These are phyloP conservation scores for Cryptotermes secundus DNA, from an alignment of 1,140 invertebrate species.

Conservation along the genomic window DNA sequence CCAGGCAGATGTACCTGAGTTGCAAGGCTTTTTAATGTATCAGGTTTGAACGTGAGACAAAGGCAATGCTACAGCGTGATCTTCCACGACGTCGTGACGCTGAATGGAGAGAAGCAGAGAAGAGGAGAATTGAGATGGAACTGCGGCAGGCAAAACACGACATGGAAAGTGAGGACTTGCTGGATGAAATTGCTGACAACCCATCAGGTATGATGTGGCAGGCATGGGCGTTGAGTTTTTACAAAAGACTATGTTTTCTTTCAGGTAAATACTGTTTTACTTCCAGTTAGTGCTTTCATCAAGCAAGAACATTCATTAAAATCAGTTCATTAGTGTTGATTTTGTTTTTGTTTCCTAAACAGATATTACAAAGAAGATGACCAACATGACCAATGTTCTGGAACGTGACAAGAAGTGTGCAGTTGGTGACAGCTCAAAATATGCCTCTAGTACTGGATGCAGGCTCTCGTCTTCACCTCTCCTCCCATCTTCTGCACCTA, in stretches of 20 bases:
- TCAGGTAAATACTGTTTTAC: not conserved
- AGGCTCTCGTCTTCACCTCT: not conserved
- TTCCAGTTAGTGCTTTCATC: not conserved
- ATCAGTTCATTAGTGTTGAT: not conserved
- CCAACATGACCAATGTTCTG: conserved; percentile 30
- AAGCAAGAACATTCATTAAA: too few relatives aligned
- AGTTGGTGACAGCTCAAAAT: not conserved
- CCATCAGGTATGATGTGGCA: conserved; percentile 42
- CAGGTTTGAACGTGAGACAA: conserved; percentile 68
- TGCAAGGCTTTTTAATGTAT: not conserved
- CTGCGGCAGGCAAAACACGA: conserved; percentile 63
- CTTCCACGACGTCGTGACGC: conserved; percentile 48
- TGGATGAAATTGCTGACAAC: conserved; percentile 57
- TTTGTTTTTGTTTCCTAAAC: conserved; percentile 15
- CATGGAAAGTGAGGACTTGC: conserved; percentile 62
- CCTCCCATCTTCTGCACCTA: not conserved
- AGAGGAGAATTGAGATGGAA: conserved; percentile 57
- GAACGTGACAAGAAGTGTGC: conserved; percentile 25
- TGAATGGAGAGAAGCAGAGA: conserved; percentile 41
- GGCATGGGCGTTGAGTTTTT: not conserved
- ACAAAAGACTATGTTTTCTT: not conserved
- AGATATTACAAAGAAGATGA: conserved; percentile 37
- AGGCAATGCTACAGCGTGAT: conserved; percentile 65
- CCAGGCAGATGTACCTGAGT: not conserved
- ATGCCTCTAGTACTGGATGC: not conserved